A percentile compares a stretch with the other conserved stretches of the same genome.
Evolutionary conservation across 2,113 vertebrate genomes (phyloP).

Genomic region (Proteles cristata): DNA sequence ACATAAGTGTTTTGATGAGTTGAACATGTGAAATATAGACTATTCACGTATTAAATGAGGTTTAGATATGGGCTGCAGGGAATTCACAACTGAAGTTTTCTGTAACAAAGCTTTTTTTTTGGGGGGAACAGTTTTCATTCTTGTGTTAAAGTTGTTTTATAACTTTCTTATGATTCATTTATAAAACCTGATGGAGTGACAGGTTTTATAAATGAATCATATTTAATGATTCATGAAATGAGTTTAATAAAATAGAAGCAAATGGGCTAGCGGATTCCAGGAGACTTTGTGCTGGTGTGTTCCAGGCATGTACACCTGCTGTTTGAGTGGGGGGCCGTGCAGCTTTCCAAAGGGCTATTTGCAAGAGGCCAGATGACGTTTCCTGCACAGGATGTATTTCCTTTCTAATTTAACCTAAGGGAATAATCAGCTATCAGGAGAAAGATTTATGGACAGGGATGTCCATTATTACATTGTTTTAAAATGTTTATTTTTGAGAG

Average conservation of each 20-base stretch:
- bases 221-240: background rate
- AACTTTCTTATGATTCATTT: background rate
- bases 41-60: background rate
- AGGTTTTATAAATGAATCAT: too few species aligned
- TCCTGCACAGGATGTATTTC: background rate
- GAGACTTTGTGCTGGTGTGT: background rate
- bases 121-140: background rate
- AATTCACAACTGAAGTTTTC: background rate
- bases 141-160: background rate
- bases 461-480: background rate
- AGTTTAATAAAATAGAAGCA: background rate
- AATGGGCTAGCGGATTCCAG: background rate
- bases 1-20: background rate
- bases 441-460: background rate
- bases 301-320: rapidly evolving
- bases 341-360: background rate
- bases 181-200: background rate
- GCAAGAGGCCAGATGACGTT: background rate
- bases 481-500: too few species aligned
- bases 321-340: background rate
- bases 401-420: background rate
- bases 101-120: background rate
- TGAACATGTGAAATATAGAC: background rate
- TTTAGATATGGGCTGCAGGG: background rate
- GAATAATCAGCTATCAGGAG: background rate